Percentiles rank a stretch among this genome's conserved stretches.
Evolutionary conservation across 1,140 invertebrate genomes (phyloP).

Genomic region (Wiebesia pumilae): DNA sequence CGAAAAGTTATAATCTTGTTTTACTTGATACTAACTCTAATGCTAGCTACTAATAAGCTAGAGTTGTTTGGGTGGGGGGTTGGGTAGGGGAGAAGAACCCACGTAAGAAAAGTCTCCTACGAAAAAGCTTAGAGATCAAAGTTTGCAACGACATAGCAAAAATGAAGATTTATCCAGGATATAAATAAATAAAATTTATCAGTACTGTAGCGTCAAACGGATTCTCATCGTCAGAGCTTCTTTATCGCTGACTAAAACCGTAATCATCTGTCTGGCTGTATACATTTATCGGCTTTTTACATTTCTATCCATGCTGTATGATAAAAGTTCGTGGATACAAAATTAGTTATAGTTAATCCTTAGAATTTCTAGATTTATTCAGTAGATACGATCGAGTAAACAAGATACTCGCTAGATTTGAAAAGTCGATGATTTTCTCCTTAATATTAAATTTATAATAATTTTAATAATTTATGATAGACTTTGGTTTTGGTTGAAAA

Average conservation of each 20-base stretch:
- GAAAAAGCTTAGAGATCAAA: background rate
- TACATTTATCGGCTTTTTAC: too few relatives aligned
- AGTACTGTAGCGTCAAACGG: background rate
- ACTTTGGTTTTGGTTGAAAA: too few relatives aligned
- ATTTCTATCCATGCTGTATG: background rate
- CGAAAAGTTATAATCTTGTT: background rate
- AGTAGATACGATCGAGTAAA: background rate
- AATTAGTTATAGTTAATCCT: background rate
- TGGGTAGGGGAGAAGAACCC: background rate
- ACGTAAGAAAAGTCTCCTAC: background rate
- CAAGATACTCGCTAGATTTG: background rate
- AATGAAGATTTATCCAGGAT: background rate
- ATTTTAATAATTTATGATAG: too few relatives aligned
- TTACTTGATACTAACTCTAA: background rate
- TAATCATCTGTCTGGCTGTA: too few relatives aligned
- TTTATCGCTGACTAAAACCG: too few relatives aligned
- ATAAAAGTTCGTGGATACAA: background rate
- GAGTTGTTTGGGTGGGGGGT: background rate
- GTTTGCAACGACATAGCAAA: background rate
- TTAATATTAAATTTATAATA: too few relatives aligned
- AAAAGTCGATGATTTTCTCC: background rate
- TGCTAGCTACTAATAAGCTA: background rate
- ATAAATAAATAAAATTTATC: conserved; percentile 6
- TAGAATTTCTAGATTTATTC: background rate
- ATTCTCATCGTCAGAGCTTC: too few relatives aligned